Conservation (phyloP, 2,888 invertebrate genomes). For the Tupiocoris notatus region DNA sequence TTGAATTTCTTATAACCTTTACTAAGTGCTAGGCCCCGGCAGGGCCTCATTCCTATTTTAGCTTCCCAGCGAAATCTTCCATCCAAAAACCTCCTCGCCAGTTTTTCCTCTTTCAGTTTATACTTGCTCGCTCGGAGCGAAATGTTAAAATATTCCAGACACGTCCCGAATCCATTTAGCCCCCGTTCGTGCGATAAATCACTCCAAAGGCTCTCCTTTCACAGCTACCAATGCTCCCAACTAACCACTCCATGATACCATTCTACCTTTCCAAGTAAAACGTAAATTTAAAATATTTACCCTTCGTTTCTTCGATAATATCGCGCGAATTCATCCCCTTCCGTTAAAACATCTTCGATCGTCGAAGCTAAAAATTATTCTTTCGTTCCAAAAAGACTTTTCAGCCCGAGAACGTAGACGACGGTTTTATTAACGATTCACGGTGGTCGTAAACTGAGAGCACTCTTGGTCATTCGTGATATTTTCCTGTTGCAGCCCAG, state of each 20-base stretch:
- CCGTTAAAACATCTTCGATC: neutral
- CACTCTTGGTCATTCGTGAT: too few relatives aligned
- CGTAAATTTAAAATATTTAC: slow-evolving; percentile 32
- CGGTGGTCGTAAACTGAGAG: too few relatives aligned
- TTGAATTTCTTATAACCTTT: neutral
- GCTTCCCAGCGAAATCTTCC: neutral
- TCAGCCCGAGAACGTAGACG: too few relatives aligned
- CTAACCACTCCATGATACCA: neutral
- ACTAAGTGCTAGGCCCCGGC: neutral
- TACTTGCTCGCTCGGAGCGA: neutral
- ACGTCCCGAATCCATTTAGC: slow-evolving; percentile 34
- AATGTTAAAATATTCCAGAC: slow-evolving; percentile 33
- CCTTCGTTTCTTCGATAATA: slow-evolving; percentile 23
- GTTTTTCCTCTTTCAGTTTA: neutral
- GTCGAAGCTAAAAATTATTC: too few relatives aligned
- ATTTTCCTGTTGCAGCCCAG: too few relatives aligned
- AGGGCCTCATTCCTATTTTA: neutral
- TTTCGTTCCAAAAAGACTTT: too few relatives aligned
- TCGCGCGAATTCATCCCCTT: neutral
- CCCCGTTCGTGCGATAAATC: slow-evolving; percentile 35
- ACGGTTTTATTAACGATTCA: too few relatives aligned
- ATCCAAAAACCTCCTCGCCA: neutral
- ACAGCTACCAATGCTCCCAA: neutral
- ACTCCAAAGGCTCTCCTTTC: neutral
- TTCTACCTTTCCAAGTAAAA: slow-evolving; percentile 1